Base-by-base conservation (phyloP, 2,113 vertebrate species). In the Chitala chitala region DNA sequence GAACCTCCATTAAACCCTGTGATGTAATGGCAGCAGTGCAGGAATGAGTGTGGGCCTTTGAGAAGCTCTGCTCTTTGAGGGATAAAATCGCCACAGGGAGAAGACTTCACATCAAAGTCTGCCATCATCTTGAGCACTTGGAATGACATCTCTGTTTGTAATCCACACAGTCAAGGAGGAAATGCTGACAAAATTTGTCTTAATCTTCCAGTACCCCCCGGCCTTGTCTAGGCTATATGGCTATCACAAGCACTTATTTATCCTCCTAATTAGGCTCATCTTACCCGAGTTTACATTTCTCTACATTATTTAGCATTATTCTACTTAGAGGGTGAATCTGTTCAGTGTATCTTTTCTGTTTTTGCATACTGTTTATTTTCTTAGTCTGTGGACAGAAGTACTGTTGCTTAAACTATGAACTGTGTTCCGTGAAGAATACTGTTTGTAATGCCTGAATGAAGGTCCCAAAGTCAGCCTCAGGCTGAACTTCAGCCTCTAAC, bases 41-140 rank as follows among this genome's bases (percentile, higher is more conserved):
- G 38, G 71, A 70, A 76, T 59, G 33, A 76, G 59, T 71, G 53
- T 40, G 54, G 58, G n/a, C 75, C 48, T 69, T 24, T 76, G 58
- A 56, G 75, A 76, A 10, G 22, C 4, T 15, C 12, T 26, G 68
- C 17, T 73, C 51, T 61, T 61, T 72, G 58, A 53, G 66, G 71
- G 69, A 72, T 10, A 72, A 69, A 48, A 61, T 31, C 17, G 22
- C 44, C 42, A 63, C 69, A 71, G 56, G 56, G 54, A 69, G 63
- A 82, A 64, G 72, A 72, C 31, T 69, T 73, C 5, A 78, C 68
- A 77, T 80, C 55, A 78, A 75, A 76, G 33, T 69, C 31, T 42
- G 61, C 59, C 61, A 55, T 69, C 63, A 13, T 78, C 69, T 68
- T 54, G 61, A 24, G 71, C 72, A 26, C 33, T 74, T 56, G 26